Evolutionary conservation across 2,797 vertebrate species (phyloP), one percentile per base, ranked within the genome.

Genomic region (Enteromius afrohamiltoni): DNA sequence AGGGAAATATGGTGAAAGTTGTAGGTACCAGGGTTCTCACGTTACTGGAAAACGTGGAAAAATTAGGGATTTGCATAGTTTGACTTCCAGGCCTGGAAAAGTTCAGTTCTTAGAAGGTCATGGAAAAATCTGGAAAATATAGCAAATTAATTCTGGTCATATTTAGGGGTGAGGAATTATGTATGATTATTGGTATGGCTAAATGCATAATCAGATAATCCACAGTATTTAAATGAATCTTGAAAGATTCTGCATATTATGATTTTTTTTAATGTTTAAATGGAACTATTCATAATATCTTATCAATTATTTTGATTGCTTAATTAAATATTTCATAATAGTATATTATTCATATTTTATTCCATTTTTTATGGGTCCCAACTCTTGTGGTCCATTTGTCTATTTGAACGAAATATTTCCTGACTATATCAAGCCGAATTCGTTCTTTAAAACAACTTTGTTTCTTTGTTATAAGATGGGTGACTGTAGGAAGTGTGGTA

Each of bases 401-500:
- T 37, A 1, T 51, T 69, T 26, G 42, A 79, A 69, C 14, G 0
- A 68, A 47, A 37, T 79, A 60, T 73, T 81, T 71, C 5, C 45
- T 37, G 21, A 40, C 16, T 53, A 31, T 65, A 67, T 65, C 60
- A 29, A 65, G 6, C 31, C 29, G 23, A 67, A 16, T 45, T 51
- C 17, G 26, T 79, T 60, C 60, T 78, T 65, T 26, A 65, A 49
- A 78, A 17, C 26, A 45, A 23, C 13, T 29, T 9, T 9, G 73
- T 67, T 37, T 71, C 75, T 70, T 49, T 53, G 47, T 75, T n/a
- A 37, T 69, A 69, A 58, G 82, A 69, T 70, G 75, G 19, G 70
- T 17, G 82, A 69, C 68, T 31, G 34, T 49, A 62, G 47, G 74
- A 49, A 77, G 69, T 62, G 74, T 74, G 77, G 64, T 49, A 76